Evolutionary conservation across 2,113 vertebrate species (phyloP).

Genomic region (Lepus timidus): DNA sequence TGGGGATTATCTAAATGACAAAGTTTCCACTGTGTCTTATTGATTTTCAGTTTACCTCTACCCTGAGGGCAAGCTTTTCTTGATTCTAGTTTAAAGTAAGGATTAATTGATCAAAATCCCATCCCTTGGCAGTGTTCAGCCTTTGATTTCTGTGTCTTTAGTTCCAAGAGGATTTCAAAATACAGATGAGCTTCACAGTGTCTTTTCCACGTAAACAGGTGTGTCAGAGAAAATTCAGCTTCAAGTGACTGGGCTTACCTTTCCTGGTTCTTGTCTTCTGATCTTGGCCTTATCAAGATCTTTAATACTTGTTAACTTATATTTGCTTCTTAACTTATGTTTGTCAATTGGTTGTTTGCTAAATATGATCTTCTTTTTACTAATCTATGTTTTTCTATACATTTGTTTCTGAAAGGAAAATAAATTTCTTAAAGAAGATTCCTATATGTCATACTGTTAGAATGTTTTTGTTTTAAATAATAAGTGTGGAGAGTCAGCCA

Average conservation of each 20-base stretch:
- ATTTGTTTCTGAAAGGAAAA: slow-evolving; percentile 20
- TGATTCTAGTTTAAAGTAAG: not conserved
- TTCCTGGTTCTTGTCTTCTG: not conserved
- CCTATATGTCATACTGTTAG: not conserved
- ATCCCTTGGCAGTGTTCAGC: not conserved
- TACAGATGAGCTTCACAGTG: not conserved
- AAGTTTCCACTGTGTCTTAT: not conserved
- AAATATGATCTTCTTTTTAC: not conserved
- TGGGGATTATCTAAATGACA: not conserved
- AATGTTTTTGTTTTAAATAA: not conserved
- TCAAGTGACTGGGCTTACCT: not conserved
- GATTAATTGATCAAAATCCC: not conserved
- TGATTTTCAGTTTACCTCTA: not conserved
- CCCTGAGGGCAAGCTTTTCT: not conserved
- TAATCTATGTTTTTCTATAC: not conserved
- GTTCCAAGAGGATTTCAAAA: not conserved
- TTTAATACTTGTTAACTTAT: not conserved
- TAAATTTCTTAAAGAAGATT: not conserved
- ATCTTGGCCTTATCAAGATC: not conserved
- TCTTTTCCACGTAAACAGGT: slow-evolving; percentile 15
- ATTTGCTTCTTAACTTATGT: not conserved
- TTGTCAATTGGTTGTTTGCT: slow-evolving; percentile 8
- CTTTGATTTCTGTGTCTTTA: not conserved
- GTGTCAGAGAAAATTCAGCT: not conserved
- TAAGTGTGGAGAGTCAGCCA: not conserved